Percentiles rank a stretch among this genome's conserved stretches.
phyloP scores from a whole-genome alignment of 2,113 vertebrate species.

The Anas platyrhynchos region DNA sequence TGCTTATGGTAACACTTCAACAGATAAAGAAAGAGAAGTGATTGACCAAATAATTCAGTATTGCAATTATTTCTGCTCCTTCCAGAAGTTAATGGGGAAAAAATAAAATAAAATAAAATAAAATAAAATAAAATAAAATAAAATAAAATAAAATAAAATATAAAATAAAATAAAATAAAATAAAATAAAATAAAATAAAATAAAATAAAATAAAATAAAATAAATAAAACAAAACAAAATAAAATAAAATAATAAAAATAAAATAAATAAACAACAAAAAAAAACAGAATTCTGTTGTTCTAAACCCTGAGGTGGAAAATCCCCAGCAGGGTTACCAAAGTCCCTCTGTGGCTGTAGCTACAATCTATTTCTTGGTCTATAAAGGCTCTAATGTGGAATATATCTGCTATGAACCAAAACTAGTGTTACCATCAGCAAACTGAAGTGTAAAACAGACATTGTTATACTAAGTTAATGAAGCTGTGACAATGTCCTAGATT shows the following conservation, averaged over 20 bases:
- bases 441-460: background rate
- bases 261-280: background rate
- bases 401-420: background rate
- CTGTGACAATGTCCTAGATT: background rate
- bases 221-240: background rate
- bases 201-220: background rate
- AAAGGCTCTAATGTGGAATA: background rate
- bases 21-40: background rate
- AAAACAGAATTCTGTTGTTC: background rate
- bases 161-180: too few relatives aligned
- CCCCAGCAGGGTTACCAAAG: background rate
- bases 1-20: background rate
- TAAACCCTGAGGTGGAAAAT: background rate
- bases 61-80: background rate
- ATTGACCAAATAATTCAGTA: rapidly evolving
- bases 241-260: too few relatives aligned
- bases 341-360: background rate
- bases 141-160: background rate
- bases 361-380: background rate
- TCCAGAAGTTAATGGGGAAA: background rate
- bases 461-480: background rate
- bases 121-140: too few relatives aligned
- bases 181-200: background rate
- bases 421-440: background rate
- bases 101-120: too few relatives aligned